Percentiles rank a stretch among this genome's conserved stretches.
phyloP scores from a whole-genome alignment of 2,113 vertebrate genomes.

The Callocephalon fimbriatum region DNA sequence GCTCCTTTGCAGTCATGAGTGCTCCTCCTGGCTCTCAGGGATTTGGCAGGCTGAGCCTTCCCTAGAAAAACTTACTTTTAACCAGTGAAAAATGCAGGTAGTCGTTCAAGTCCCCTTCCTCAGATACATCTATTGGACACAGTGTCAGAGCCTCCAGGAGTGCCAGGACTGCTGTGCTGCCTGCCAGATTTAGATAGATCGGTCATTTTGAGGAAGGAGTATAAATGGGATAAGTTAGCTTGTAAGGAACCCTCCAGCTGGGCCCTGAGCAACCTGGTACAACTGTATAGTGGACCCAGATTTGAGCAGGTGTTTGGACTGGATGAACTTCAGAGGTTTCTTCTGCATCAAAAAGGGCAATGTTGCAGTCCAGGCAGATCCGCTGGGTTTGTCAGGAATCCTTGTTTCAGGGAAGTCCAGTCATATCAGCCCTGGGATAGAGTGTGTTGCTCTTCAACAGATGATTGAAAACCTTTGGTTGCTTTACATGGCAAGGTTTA shows the following conservation, averaged over 20 bases:
- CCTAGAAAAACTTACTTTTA: not conserved
- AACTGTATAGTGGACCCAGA: not conserved
- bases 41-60: not conserved
- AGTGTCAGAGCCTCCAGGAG: not conserved
- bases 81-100: not conserved
- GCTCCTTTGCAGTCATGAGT: not conserved
- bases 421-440: not conserved
- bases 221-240: not conserved
- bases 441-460: not conserved
- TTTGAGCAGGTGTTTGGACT: not conserved
- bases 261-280: not conserved
- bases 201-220: not conserved
- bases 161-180: not conserved
- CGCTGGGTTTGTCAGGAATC: not conserved
- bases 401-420: not conserved
- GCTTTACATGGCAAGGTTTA: not conserved
- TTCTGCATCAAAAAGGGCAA: not conserved
- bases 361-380: not conserved
- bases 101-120: not conserved
- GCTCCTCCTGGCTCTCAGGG: not conserved
- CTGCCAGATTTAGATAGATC: not conserved
- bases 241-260: not conserved
- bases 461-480: not conserved
- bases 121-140: not conserved
- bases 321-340: not conserved